These are phyloP conservation scores for Helostoma temminkii DNA, from an alignment of 2,797 vertebrate species.

Conservation along the genomic window DNA sequence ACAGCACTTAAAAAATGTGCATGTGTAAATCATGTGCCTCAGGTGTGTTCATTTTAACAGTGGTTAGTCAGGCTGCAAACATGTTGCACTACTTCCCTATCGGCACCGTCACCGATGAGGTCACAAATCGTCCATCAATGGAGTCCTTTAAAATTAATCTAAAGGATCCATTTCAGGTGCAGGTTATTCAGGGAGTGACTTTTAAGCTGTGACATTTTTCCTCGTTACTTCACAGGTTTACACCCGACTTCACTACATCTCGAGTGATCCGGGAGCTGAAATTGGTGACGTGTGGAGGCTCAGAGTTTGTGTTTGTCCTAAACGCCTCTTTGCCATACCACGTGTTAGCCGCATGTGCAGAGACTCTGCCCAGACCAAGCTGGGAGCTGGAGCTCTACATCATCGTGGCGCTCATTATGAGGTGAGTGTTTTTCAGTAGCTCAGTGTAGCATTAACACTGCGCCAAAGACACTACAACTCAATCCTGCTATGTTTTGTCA, in stretches of 20 bases:
- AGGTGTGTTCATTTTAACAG: neutral
- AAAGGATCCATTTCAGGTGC: no score
- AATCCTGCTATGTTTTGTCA: neutral
- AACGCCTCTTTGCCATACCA: slow-evolving; percentile 98
- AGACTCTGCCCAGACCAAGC: slow-evolving; percentile 94
- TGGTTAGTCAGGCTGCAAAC: no score
- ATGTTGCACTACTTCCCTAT: no score
- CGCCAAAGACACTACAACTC: neutral
- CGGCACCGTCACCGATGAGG: no score
- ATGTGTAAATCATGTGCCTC: neutral
- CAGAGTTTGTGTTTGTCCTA: slow-evolving; percentile 93
- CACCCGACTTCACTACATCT: slow-evolving; percentile 98
- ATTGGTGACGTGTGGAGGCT: slow-evolving; percentile 91
- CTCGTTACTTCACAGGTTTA: slow-evolving; percentile 87
- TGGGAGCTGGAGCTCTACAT: slow-evolving; percentile 97
- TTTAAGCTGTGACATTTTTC: no score
- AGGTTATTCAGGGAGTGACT: neutral
- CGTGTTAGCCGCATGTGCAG: slow-evolving; percentile 95
- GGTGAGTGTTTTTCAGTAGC: slow-evolving; percentile 77
- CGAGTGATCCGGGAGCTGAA: slow-evolving; percentile 97
- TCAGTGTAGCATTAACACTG: no score
- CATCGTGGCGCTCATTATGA: slow-evolving; percentile 95
- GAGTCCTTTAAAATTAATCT: no score
- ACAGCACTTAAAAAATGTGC: neutral
- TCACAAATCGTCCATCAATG: no score